Evolutionary conservation across 2,797 vertebrate species (phyloP), one percentile per base, ranked within the genome.

Genomic region (Chlorospingus flavigularis): DNA sequence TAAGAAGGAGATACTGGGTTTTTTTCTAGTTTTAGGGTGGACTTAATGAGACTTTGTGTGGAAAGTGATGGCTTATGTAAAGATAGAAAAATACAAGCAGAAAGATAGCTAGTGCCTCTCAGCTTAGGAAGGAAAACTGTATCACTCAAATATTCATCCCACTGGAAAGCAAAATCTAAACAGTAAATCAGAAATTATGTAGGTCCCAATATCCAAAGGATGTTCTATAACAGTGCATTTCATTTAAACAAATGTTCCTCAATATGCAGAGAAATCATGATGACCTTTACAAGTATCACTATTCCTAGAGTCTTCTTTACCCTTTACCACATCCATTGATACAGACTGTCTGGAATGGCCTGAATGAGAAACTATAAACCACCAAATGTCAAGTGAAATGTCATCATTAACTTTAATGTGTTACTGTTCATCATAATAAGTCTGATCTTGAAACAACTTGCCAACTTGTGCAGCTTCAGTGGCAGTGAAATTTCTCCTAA

Each of bases 341-440:
- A 84, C 45, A 61, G 54, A 30, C 91, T 84, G 88, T 61, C 55
- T 92, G 77, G 75, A 90, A 92, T 90, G 91, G 58, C 48, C n/a
- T 66, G 86, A 91, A 61, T 48, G 39, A 94, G 85, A 83, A 95
- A 57, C 87, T 84, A 88, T 95, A 92, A 95, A 91, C n/a, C 68
- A 65, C 19, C 72, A 95, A 95, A 92, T 81, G 86, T 95, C 91
- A 96, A 84, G 77, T 54, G 62, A 96, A 97, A 98, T 96, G 85
- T 94, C 57, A 77, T 92, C 68, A 92, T 94, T 95, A 92, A 73
- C 82, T 94, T 96, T 96, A 76, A 80, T 91, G 65, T 78, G 30
- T 74, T 92, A 54, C 72, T 92, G 26, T 75, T 94, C 84, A 87
- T 51, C 50, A 92, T 91, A 61, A 82, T 72, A 71, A 87, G 45